Evolutionary conservation across 2,888 invertebrate genomes (phyloP).

Genomic region (Abrostola tripartita): DNA sequence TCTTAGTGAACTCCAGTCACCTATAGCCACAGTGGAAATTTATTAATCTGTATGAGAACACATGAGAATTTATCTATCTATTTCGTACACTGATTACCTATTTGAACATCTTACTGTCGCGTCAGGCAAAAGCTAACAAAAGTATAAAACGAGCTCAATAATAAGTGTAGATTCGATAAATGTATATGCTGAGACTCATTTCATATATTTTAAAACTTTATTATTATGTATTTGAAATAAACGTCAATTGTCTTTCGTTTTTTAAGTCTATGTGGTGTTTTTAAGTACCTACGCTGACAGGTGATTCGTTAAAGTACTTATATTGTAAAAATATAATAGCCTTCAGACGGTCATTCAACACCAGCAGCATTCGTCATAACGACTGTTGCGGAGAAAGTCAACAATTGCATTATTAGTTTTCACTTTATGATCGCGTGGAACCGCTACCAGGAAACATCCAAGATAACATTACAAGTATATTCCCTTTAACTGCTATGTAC

Average conservation of each 20-base stretch:
- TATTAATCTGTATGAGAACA: not conserved
- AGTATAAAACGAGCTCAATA: not conserved
- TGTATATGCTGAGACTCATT: not conserved
- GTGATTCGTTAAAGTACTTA: no score
- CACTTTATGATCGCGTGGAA: slow-evolving; percentile 38
- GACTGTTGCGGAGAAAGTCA: slow-evolving; percentile 34
- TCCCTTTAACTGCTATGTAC: slow-evolving; percentile 14
- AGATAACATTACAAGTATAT: slow-evolving; percentile 30
- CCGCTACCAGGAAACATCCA: slow-evolving; percentile 24
- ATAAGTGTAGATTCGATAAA: no score
- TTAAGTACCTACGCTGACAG: no score
- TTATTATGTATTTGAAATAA: no score
- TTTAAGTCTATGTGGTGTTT: no score
- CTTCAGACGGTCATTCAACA: not conserved
- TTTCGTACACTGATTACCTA: not conserved
- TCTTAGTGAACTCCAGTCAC: slow-evolving; percentile 17
- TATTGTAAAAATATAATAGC: no score
- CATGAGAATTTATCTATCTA: not conserved
- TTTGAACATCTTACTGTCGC: no score
- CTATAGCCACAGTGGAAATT: slow-evolving; percentile 1
- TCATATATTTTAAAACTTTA: not conserved
- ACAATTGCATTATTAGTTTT: slow-evolving; percentile 25
- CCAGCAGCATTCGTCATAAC: slow-evolving; percentile 15
- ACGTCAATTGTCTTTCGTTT: no score
- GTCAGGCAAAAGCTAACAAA: not conserved